A percentile compares a stretch with the other conserved stretches of the same genome.
These are phyloP conservation scores for Microplitis mediator DNA, from an alignment of 1,140 invertebrate genomes.

Conservation along the genomic window DNA sequence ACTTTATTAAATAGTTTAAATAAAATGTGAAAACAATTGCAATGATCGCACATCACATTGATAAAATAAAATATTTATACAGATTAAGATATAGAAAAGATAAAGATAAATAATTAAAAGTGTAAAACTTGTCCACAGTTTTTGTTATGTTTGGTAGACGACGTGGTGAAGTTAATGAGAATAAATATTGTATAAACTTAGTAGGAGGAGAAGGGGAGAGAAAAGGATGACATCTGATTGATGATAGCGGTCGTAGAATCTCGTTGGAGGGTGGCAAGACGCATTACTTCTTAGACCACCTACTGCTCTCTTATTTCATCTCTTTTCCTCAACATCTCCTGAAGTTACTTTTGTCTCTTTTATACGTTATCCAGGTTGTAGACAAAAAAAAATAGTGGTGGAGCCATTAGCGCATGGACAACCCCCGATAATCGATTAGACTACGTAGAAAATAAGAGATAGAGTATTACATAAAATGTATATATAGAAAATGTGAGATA, in stretches of 20 bases:
- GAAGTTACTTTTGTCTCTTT: background rate
- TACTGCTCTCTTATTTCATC: slow-evolving; percentile 38
- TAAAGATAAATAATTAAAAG: background rate
- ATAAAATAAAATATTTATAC: background rate
- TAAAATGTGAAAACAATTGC: background rate
- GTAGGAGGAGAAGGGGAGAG: slow-evolving; percentile 28
- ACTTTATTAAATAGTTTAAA: background rate
- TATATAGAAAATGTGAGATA: background rate
- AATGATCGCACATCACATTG: background rate
- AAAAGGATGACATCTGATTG: slow-evolving; percentile 50
- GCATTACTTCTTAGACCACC: slow-evolving; percentile 57
- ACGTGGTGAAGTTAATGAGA: slow-evolving; percentile 55
- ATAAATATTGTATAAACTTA: slow-evolving; percentile 63
- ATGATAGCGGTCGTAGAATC: slow-evolving; percentile 51
- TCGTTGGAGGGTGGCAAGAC: slow-evolving; percentile 60
- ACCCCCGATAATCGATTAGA: slow-evolving; percentile 28
- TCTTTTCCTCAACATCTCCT: background rate
- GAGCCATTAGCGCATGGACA: slow-evolving; percentile 20
- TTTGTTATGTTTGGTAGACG: slow-evolving; percentile 3
- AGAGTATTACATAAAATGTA: background rate
- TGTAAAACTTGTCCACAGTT: background rate
- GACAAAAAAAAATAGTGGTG: slow-evolving; percentile 3
- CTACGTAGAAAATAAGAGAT: background rate
- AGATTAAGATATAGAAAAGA: background rate
- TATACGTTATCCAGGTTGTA: slow-evolving; percentile 5